Conservation (phyloP, 2,797 vertebrate species). For the Epinephelus coioides region DNA sequence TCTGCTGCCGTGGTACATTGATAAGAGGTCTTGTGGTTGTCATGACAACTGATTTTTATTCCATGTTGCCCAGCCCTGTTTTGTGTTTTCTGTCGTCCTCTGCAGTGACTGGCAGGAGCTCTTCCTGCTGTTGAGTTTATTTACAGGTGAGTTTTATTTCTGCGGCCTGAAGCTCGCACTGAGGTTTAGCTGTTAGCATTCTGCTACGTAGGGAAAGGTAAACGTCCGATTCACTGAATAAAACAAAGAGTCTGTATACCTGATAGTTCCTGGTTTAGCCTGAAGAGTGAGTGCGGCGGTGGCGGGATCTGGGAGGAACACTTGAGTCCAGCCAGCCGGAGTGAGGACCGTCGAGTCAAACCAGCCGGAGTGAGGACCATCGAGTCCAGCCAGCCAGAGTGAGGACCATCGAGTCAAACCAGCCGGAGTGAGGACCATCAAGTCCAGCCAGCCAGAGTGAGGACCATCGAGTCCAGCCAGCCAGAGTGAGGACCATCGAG, state of each 20-base stretch:
- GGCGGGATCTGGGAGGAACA: slow-evolving; percentile 58
- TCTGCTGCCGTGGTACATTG: not conserved
- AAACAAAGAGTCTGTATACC: slow-evolving; percentile 80
- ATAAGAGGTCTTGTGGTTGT: slow-evolving; percentile 47
- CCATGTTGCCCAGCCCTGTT: slow-evolving; percentile 50
- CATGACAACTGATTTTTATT: not conserved
- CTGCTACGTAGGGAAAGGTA: slow-evolving; percentile 76
- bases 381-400: too few relatives aligned
- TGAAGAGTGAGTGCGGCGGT: slow-evolving; percentile 72
- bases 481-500: too few relatives aligned
- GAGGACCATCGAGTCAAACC: too few relatives aligned
- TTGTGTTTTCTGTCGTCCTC: slow-evolving; percentile 17
- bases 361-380: not conserved
- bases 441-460: too few relatives aligned
- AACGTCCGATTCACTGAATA: slow-evolving; percentile 64
- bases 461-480: too few relatives aligned
- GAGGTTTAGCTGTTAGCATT: slow-evolving; percentile 77
- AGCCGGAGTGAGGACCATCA: too few relatives aligned
- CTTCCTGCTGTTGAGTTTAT: slow-evolving; percentile 40
- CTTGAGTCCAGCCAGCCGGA: slow-evolving; percentile 58
- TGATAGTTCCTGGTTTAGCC: slow-evolving; percentile 85
- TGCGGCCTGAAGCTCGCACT: slow-evolving; percentile 52
- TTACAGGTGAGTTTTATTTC: slow-evolving; percentile 51
- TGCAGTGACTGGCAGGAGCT: slow-evolving; percentile 18
- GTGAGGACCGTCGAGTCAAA: slow-evolving; percentile 30